Percentiles rank a stretch among this genome's conserved stretches.
Evolutionary conservation across 2,797 vertebrate species (phyloP).

Genomic region (Leptodactylus fallax): DNA sequence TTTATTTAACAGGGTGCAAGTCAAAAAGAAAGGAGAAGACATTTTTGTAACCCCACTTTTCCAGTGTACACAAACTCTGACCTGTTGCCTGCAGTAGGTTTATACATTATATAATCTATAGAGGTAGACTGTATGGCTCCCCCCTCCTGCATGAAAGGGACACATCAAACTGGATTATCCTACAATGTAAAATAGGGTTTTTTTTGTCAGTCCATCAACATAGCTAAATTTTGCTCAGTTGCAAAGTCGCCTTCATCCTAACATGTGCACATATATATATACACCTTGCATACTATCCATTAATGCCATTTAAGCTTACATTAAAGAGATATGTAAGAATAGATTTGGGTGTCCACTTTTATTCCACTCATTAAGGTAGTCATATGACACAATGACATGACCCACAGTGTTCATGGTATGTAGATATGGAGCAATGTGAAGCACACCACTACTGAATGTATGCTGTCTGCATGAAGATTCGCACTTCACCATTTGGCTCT

Average conservation of each 20-base stretch:
- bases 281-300: too few species aligned
- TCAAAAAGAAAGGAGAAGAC: not conserved
- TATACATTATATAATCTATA: not conserved
- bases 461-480: too few species aligned
- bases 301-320: too few species aligned
- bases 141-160: too few species aligned
- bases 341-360: not conserved
- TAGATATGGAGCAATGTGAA: not conserved
- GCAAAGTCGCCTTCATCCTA: not conserved
- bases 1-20: not conserved
- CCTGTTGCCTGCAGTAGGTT: not conserved
- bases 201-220: not conserved
- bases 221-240: not conserved
- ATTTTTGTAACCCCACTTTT: not conserved
- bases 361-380: not conserved
- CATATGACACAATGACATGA: not conserved
- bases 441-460: too few species aligned
- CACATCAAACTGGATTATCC: not conserved
- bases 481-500: too few species aligned
- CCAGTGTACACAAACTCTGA: not conserved
- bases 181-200: not conserved
- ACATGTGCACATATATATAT: too few species aligned
- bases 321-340: not conserved
- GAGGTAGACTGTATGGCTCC: not conserved
- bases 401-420: not conserved